Percentiles rank a stretch among this genome's conserved stretches.
phyloP scores from a whole-genome alignment of 2,888 invertebrate genomes.

The Dryomyza anilis region DNA sequence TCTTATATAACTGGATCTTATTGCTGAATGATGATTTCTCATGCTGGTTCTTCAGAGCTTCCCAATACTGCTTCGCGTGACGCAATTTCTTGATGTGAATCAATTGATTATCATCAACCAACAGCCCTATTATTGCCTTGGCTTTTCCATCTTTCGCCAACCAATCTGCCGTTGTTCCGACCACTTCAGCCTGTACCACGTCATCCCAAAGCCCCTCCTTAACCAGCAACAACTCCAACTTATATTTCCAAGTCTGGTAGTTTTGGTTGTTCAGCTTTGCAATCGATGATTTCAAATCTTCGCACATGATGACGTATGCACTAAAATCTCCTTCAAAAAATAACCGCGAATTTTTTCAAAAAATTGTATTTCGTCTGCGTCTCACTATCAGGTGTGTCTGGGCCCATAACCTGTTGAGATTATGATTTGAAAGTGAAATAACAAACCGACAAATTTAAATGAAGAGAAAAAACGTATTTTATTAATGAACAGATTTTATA shows the following conservation, averaged over 20 bases:
- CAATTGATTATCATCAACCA: conserved; percentile 43
- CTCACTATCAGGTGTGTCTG: too few species aligned
- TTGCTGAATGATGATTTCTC: background rate
- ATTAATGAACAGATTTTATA: too few species aligned
- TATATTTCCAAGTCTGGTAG: conserved; percentile 28
- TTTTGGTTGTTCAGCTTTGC: conserved; percentile 23
- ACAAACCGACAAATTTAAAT: too few species aligned
- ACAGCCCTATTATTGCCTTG: conserved; percentile 1
- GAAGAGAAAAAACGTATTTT: too few species aligned
- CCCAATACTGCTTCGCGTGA: background rate
- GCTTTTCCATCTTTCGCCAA: conserved; percentile 9
- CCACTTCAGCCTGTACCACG: background rate
- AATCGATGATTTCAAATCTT: conserved; percentile 8
- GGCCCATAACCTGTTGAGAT: too few species aligned
- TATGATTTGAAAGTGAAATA: too few species aligned
- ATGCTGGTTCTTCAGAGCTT: background rate
- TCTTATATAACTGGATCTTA: background rate
- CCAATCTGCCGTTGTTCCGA: conserved; percentile 1
- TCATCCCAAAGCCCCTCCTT: conserved; percentile 21
- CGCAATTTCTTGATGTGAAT: conserved; percentile 26
- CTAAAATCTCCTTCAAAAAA: too few species aligned
- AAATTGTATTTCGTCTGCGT: too few species aligned
- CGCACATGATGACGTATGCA: too few species aligned
- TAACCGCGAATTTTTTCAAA: too few species aligned
- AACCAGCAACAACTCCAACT: conserved; percentile 21